These are phyloP conservation scores for Heliconius sara DNA, from an alignment of 2,888 invertebrate genomes.

Conservation along the genomic window DNA sequence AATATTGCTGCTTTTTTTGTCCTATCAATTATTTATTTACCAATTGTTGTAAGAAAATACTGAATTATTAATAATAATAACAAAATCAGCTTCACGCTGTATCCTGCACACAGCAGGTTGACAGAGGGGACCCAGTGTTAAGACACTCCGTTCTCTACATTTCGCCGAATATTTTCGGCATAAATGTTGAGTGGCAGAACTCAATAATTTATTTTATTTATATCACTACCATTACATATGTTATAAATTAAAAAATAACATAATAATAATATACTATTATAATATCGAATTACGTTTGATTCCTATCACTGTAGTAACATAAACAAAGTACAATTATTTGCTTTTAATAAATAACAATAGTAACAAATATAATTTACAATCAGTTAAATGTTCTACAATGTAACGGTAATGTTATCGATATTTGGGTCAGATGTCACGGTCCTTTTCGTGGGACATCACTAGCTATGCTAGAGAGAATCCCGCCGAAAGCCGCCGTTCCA, in stretches of 20 bases:
- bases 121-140: no score
- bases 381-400: neutral
- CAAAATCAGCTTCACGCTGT: no score
- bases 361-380: neutral
- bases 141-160: no score
- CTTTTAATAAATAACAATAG: neutral
- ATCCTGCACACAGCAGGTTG: no score
- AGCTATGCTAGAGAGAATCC: constrained; percentile 53
- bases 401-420: constrained; percentile 56
- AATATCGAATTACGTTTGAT: neutral
- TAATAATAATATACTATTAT: neutral
- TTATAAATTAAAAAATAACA: neutral
- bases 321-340: neutral
- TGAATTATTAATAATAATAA: neutral
- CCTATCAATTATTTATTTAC: neutral
- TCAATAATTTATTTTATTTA: neutral
- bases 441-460: constrained; percentile 50
- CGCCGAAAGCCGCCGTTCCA: constrained; percentile 58
- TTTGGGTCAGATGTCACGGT: constrained; percentile 52
- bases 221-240: neutral
- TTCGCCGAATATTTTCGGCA: no score
- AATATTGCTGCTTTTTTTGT: neutral
- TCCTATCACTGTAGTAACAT: neutral
- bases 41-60: neutral
- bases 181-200: no score